These are phyloP conservation scores for Gila orcuttii DNA, from an alignment of 2,113 vertebrate species.

Conservation along the genomic window DNA sequence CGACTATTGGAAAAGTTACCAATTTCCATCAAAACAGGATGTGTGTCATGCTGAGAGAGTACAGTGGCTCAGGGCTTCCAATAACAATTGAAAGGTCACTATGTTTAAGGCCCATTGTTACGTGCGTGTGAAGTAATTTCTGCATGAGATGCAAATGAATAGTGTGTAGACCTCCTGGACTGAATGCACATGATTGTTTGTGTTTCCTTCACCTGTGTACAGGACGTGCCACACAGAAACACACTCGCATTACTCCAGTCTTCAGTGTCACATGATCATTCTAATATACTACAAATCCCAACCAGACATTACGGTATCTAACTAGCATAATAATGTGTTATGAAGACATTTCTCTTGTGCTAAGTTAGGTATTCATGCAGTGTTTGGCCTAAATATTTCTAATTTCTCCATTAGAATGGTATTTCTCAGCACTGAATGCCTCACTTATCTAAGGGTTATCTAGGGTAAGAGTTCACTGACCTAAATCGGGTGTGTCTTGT, in stretches of 20 bases:
- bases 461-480: neutral
- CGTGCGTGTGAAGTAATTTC: conserved; percentile 14
- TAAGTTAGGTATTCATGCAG: neutral
- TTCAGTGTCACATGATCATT: too few species aligned
- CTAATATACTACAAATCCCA: neutral
- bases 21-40: conserved; percentile 64
- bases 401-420: neutral
- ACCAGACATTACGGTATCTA: neutral
- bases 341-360: neutral
- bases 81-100: conserved; percentile 55
- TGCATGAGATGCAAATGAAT: conserved; percentile 5
- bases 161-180: conserved; percentile 18
- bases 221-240: conserved; percentile 31
- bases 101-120: conserved; percentile 49
- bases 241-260: neutral
- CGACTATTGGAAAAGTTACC: conserved; percentile 33
- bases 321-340: neutral
- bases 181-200: conserved; percentile 44
- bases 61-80: conserved; percentile 34
- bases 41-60: conserved; percentile 33
- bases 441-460: neutral
- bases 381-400: neutral
- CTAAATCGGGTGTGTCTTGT: neutral
- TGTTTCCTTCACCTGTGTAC: conserved; percentile 44
- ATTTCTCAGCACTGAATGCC: neutral